Evolutionary conservation across 2,113 vertebrate species (phyloP), one percentile per base, ranked within the genome.

Genomic region (Pyrgilauda ruficollis): DNA sequence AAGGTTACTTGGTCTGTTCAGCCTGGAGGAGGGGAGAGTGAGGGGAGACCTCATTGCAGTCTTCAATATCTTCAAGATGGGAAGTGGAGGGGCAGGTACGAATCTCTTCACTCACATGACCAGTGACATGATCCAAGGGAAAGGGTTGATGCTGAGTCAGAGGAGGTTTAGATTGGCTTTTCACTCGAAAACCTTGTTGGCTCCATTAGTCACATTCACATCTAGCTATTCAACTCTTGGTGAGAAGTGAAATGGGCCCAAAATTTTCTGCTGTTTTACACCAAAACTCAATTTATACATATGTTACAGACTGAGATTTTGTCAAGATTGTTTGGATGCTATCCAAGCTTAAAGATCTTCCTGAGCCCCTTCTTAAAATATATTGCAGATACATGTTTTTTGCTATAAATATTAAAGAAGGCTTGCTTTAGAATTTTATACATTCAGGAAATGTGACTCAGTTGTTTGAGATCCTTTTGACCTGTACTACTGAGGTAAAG

Each of bases 1-100:
- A 31, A 37, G 7, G 8, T 61, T 21, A 37, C 18, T 37, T 0
- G 0, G 9, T 61, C 16, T 52, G 10, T 22, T 52, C 27, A 44
- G 27, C 33, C 15, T 67, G 26, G 10, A 58, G 44, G 33, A 50
- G 13, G 49, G 24, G 4, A 68, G 14, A 35, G 13, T 31, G 33
- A 44, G 37, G 6, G 7, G 27, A 44, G 11, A 52, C 37, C 31
- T 37, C 46, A 52, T 2, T 37, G 14, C 15, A 52, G 27, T 37
- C 33, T 33, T 52, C 39, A 46, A 1, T 27, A 46, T 39, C 14
- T 35, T 78, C 55, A 61, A 10, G 31, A 68, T 1, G 2, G 7
- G 39, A 78, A 46, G 19, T 37, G 18, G 27, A 61, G 46, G 22
- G 8, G 8, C 27, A 69, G 8, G 5, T 19, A 53, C 23, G 5